These are phyloP conservation scores for Drosophila setifemur DNA, from an alignment of 1,140 invertebrate genomes.

Conservation along the genomic window DNA sequence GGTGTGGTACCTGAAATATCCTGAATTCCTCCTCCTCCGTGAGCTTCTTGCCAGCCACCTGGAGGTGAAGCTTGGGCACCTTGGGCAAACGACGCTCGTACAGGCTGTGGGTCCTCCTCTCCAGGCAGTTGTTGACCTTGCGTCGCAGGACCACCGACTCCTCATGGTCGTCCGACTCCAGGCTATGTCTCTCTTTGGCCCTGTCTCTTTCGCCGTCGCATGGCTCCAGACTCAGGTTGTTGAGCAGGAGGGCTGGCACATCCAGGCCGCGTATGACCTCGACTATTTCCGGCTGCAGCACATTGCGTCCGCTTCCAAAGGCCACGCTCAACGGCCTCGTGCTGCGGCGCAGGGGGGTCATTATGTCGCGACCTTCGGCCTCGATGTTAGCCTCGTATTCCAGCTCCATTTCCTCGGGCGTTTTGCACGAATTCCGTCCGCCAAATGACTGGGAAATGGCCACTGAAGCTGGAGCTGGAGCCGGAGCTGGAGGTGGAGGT, in stretches of 20 bases:
- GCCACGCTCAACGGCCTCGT: conserved; percentile 47
- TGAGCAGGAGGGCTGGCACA: conserved; percentile 61
- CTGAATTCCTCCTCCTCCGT: conserved; percentile 53
- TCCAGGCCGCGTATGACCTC: conserved; percentile 76
- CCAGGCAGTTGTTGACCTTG: conserved; percentile 38
- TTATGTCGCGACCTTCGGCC: conserved; percentile 68
- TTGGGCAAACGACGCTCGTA: conserved; percentile 71
- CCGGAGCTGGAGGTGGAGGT: background rate
- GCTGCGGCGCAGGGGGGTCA: conserved; percentile 71
- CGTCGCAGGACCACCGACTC: conserved; percentile 54
- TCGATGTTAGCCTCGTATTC: conserved; percentile 71
- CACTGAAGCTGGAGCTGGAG: background rate
- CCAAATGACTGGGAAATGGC: conserved; percentile 13
- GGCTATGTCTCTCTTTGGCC: background rate
- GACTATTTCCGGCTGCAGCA: conserved; percentile 66
- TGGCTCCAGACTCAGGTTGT: conserved; percentile 52
- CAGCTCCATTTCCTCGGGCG: conserved; percentile 74
- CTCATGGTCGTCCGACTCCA: conserved; percentile 18
- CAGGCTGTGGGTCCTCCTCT: conserved; percentile 53
- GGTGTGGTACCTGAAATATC: conserved; percentile 54
- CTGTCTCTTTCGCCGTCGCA: background rate
- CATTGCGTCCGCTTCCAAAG: conserved; percentile 42
- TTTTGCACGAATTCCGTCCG: conserved; percentile 47
- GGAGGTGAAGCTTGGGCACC: conserved; percentile 64
- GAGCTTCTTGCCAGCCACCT: conserved; percentile 45